These are phyloP conservation scores for Pelodiscus sinensis DNA, from an alignment of 2,113 vertebrate species.

Conservation along the genomic window DNA sequence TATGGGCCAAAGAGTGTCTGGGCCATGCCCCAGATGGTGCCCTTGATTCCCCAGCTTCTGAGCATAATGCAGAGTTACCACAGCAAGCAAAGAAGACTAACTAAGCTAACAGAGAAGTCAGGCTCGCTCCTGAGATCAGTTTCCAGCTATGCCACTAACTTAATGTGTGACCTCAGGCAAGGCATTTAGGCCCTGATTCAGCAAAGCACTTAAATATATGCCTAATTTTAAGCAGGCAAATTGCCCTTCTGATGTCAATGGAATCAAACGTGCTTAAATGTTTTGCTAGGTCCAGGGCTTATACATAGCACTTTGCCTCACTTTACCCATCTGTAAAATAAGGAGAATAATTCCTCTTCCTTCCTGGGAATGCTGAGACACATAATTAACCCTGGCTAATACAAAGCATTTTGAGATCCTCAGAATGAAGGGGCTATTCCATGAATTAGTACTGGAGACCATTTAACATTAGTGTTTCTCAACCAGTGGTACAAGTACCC, in stretches of 20 bases:
- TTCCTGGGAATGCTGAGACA: neutral
- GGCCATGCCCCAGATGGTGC: neutral
- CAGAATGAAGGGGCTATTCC: no score
- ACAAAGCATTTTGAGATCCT: neutral
- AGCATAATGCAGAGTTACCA: neutral
- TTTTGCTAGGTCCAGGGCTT: fast-evolving
- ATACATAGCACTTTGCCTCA: neutral
- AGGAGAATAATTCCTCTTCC: neutral
- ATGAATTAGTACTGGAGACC: neutral
- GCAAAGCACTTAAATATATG: neutral
- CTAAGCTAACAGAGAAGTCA: neutral
- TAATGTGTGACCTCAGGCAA: neutral
- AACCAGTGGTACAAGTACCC: no score
- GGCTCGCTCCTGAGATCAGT: neutral
- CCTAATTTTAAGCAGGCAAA: neutral
- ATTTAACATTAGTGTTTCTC: neutral
- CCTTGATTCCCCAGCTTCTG: neutral
- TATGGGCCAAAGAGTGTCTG: no score
- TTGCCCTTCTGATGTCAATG: neutral
- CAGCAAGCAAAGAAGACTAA: neutral
- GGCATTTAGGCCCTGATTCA: neutral
- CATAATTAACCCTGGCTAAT: neutral
- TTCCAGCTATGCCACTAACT: neutral
- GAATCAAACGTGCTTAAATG: neutral
- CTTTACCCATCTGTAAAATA: neutral